phyloP scores from a whole-genome alignment of 2,797 vertebrate species.

The Falco rusticolus region DNA sequence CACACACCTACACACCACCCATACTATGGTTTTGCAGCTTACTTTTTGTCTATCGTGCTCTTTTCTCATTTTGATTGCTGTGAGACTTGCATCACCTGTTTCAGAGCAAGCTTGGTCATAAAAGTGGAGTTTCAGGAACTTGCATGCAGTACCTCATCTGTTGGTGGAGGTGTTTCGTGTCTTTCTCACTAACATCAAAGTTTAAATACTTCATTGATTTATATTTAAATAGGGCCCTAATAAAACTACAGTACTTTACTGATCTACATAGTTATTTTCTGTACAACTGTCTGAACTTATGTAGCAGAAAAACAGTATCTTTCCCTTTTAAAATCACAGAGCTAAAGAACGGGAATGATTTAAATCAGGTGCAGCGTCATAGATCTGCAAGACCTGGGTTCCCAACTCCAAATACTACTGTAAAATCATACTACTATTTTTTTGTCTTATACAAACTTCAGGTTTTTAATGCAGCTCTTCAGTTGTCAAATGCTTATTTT shows the following conservation, averaged over 20 bases:
- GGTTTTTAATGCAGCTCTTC: neutral
- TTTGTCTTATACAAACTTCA: neutral
- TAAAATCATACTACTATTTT: neutral
- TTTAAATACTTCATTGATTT: neutral
- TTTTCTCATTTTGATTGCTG: neutral
- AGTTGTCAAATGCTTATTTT: neutral
- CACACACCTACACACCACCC: too few relatives aligned
- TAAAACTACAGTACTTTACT: neutral
- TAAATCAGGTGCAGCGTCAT: neutral
- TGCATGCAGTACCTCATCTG: neutral
- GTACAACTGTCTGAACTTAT: neutral
- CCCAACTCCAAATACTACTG: neutral
- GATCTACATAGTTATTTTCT: neutral
- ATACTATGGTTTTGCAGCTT: neutral
- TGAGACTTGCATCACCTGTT: neutral
- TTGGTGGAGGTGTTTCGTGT: neutral
- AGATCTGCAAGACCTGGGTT: neutral
- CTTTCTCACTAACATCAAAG: neutral
- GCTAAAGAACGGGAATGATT: neutral
- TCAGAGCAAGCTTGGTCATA: neutral
- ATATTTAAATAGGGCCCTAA: neutral
- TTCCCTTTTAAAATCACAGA: neutral
- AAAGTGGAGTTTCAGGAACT: neutral
- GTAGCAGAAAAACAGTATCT: neutral
- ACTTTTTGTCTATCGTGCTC: neutral